Evolutionary conservation across 2,113 vertebrate genomes (phyloP), one percentile per base, ranked within the genome.

Genomic region (Spermophilus dauricus): DNA sequence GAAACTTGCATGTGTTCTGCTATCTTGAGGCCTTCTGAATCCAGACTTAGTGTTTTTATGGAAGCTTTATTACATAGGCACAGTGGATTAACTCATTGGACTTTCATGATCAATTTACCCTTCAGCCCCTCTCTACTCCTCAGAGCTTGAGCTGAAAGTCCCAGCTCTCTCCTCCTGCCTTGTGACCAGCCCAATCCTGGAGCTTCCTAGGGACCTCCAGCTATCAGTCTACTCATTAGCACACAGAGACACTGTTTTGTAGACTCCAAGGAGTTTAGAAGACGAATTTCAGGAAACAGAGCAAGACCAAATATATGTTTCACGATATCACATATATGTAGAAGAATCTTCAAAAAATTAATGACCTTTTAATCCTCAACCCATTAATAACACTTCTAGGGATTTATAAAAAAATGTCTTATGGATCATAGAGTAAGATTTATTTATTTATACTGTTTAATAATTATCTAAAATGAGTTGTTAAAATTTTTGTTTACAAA

Each of bases 401-500:
- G 67, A 81, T 81, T 70, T 65, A 53, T 89, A 73, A 39, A 56
- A 96, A 95, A 76, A 58, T 53, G 2, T 2, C 45, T 65, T 78
- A 61, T 5, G 89, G 34, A 89, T 4, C 58, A 56, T 42, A 94
- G 8, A 88, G 18, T 70, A 94, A 92, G 61, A 86, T 51, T 4
- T 63, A 76, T 51, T 63, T 61, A 24, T 69, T 93, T 87, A 69
- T 61, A 93, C 88, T 39, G 39, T 56, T 91, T 81, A 85, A 80
- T 42, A 91, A 92, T 37, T 78, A 32, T 65, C 96, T 81, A 56
- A 48, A 14, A 5, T 30, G 67, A 75, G 28, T 67, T 73, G 16
- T 95, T 93, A 61, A 61, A 91, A 39, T 5, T 63, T 76, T 37
- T 69, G 45, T 39, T 92, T 86, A 86, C 34, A 88, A 90, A 78